Conservation (phyloP, 2,113 vertebrate genomes). For the Thunnus maccoyii region DNA sequence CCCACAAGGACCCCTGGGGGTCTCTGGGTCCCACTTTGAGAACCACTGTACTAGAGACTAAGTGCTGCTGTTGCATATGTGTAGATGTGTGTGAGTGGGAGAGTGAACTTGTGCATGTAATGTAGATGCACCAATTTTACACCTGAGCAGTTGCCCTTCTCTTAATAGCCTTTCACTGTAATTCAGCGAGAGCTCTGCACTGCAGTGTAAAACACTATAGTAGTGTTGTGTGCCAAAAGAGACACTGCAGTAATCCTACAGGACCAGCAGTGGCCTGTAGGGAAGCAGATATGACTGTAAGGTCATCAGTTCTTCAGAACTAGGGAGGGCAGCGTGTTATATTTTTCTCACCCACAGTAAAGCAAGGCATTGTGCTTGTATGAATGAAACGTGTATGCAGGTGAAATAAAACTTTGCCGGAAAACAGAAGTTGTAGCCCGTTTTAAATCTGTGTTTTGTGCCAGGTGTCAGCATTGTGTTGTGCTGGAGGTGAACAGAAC, state of each 20-base stretch:
- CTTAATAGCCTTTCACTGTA: slow-evolving; percentile 1
- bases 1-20: no score
- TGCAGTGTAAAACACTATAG: slow-evolving; percentile 48
- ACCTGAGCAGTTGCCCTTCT: slow-evolving; percentile 30
- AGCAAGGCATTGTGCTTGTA: not conserved
- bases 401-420: not conserved
- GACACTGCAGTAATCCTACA: slow-evolving; percentile 45
- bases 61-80: slow-evolving; percentile 24
- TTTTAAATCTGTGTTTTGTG: not conserved
- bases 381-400: not conserved
- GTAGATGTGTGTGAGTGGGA: slow-evolving; percentile 12
- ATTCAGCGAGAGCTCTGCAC: slow-evolving; percentile 45
- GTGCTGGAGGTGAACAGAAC: slow-evolving; percentile 90
- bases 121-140: slow-evolving; percentile 12
- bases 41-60: not conserved
- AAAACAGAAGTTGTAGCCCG: not conserved
- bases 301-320: not conserved
- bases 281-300: slow-evolving; percentile 6
- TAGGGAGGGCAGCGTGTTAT: not conserved
- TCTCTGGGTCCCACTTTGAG: no score
- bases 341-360: not conserved
- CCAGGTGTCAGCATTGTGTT: slow-evolving; percentile 92
- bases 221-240: slow-evolving; percentile 19
- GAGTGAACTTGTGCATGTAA: not conserved
- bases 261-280: slow-evolving; percentile 16